Evolutionary conservation across 1,140 invertebrate species (phyloP), one percentile per base, ranked within the genome.

Genomic region (Monomorium pharaonis): DNA sequence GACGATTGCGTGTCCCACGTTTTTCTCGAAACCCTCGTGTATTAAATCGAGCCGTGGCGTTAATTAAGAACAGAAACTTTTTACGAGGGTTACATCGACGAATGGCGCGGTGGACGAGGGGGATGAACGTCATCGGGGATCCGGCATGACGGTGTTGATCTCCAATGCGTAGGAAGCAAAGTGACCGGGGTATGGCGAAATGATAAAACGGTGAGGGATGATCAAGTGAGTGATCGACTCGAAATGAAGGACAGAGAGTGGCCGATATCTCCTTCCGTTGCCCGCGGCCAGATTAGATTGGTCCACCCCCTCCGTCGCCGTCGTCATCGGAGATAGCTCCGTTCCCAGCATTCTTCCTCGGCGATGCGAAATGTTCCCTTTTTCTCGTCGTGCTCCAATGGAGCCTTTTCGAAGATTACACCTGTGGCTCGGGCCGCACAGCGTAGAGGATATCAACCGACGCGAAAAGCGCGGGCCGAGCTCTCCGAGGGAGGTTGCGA

Each of bases 231-330:
- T 87, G 92, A 92, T 92, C 92, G 91, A 92, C 74, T 87, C 89
- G 86, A 90, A n/a, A 88, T 85, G 70, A 80, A 77, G 86, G 80
- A 84, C 76, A 86, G 84, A 84, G 86, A 72, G 54, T 65, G 21
- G 69, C 37, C 24, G 51, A 78, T 89, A 88, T 86, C 84, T 83
- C 30, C 86, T 90, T 88, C 88, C 86, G 83, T 85, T 76, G 88
- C 89, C 86, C 56, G 58, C 83, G 91, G 91, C 90, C 74, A 93
- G 91, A 93, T 94, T 94, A 94, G 93, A 94, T 94, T 94, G 93
- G 67, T 90, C 92, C 86, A 86, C 91, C 83, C 91, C 83, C 77
- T 90, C 81, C 74, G 75, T 75, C 75, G 65, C 84, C 89, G 76
- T 49, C 44, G 33, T 86, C 65, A 70, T 78, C 75, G 51, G 37